Conservation (phyloP, 2,797 vertebrate genomes). For the Gallirallus australis region DNA sequence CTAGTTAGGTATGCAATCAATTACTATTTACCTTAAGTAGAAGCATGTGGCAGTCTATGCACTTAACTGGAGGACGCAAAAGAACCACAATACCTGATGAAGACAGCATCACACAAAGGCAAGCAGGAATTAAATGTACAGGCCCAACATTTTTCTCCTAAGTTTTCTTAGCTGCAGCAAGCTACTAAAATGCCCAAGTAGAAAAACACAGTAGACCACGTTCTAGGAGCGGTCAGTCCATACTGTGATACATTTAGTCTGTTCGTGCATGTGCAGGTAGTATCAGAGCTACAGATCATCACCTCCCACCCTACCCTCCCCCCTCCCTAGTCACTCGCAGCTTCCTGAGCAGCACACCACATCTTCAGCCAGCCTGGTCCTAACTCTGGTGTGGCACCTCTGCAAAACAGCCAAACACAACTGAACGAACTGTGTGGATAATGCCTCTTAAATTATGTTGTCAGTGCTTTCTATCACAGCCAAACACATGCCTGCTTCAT, state of each 20-base stretch:
- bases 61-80: not conserved
- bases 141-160: not conserved
- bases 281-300: not conserved
- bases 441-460: too few relatives aligned
- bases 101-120: not conserved
- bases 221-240: not conserved
- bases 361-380: not conserved
- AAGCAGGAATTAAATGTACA: accelerated
- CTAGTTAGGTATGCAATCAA: not conserved
- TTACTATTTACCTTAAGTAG: not conserved
- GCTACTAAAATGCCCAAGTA: not conserved
- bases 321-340: accelerated
- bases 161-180: not conserved
- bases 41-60: not conserved
- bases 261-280: not conserved
- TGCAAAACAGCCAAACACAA: accelerated
- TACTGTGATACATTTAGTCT: not conserved
- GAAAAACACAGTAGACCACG: not conserved
- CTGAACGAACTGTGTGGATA: accelerated
- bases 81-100: not conserved
- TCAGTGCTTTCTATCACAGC: too few relatives aligned
- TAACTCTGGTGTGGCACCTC: accelerated
- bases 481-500: accelerated
- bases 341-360: not conserved
- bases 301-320: not conserved